Conservation (phyloP, 1,140 invertebrate species). For the Lepidurus arcticus region DNA sequence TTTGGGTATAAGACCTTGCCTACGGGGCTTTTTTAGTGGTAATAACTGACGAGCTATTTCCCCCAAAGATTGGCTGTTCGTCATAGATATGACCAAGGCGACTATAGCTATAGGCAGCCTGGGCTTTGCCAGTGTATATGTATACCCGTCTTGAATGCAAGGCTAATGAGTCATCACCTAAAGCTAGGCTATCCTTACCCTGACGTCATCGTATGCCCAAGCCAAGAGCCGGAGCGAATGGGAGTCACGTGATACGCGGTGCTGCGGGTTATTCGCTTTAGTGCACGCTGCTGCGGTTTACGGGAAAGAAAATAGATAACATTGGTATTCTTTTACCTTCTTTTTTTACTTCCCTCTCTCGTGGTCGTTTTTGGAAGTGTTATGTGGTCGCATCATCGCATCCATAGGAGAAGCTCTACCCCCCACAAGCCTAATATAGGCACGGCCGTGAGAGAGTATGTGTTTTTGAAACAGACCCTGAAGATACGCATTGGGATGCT, state of each 20-base stretch:
- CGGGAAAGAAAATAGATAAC: not conserved
- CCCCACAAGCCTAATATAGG: not conserved
- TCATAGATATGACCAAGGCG: not conserved
- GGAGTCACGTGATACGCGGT: not conserved
- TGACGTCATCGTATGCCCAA: not conserved
- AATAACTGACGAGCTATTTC: not conserved
- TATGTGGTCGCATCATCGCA: not conserved
- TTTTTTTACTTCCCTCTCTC: not conserved
- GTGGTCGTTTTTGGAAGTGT: not conserved
- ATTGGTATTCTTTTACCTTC: not conserved
- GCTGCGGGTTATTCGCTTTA: not conserved
- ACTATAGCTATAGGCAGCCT: not conserved
- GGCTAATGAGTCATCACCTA: slow-evolving; percentile 1
- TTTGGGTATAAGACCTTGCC: not conserved
- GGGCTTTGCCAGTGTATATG: not conserved
- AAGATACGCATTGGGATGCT: no score
- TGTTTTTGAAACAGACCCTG: not conserved
- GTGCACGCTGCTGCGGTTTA: not conserved
- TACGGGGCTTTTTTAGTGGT: not conserved
- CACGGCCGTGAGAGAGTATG: not conserved
- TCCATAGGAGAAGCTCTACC: not conserved
- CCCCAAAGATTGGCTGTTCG: not conserved
- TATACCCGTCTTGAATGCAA: not conserved
- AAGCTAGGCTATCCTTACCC: not conserved
- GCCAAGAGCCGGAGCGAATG: slow-evolving; percentile 3